Evolutionary conservation across 2,113 vertebrate species (phyloP).

Genomic region (Zosterops pallidus): DNA sequence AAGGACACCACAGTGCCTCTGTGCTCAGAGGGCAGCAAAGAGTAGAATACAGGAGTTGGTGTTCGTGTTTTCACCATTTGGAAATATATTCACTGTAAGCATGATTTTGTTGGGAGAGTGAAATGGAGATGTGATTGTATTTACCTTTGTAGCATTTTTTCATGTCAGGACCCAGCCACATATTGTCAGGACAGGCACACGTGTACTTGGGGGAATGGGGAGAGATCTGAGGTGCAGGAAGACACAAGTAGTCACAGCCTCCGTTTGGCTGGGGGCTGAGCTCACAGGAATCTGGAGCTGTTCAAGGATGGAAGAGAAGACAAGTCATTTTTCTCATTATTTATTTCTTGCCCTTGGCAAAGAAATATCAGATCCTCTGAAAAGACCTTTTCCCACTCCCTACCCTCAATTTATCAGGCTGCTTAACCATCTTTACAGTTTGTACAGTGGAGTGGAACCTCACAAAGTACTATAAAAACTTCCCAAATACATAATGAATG

Average conservation of each 20-base stretch:
- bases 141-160: conserved; percentile 89
- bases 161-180: conserved; percentile 94
- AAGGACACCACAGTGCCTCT: background rate
- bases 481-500: background rate
- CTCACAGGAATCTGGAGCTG: conserved; percentile 90
- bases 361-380: background rate
- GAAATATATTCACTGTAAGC: background rate
- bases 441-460: background rate
- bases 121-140: background rate
- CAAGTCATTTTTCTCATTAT: background rate
- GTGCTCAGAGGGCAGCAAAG: background rate
- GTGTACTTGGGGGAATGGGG: conserved; percentile 93
- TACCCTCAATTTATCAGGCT: background rate
- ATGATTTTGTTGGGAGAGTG: background rate
- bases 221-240: conserved; percentile 92
- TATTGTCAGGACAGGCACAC: conserved; percentile 91
- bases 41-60: no score
- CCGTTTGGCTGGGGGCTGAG: conserved; percentile 88
- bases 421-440: background rate
- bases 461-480: background rate
- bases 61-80: background rate
- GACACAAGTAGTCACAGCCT: conserved; percentile 95
- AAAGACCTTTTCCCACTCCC: background rate
- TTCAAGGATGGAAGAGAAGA: background rate
- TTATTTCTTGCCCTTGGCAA: background rate